Evolutionary conservation across 2,113 vertebrate species (phyloP).

Genomic region (Forbesichthys agassizii): DNA sequence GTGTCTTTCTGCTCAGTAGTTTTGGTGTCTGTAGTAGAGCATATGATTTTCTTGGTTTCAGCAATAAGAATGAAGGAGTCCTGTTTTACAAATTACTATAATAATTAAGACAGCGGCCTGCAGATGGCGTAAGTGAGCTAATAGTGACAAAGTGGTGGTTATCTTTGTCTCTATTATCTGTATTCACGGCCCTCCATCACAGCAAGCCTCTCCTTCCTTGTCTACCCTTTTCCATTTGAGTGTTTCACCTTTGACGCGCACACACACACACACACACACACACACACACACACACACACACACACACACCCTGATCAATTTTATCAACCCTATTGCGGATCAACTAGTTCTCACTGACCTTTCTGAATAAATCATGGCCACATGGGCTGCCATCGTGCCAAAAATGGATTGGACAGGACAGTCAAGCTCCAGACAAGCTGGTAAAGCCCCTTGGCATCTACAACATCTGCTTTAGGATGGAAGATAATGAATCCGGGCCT

Average conservation of each 20-base stretch:
- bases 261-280: background rate
- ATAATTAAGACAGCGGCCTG: background rate
- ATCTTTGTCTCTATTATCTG: conserved; percentile 1
- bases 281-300: background rate
- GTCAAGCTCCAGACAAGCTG: background rate
- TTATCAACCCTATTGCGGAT: conserved; percentile 22
- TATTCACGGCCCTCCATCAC: background rate
- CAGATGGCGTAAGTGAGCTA: conserved; percentile 8
- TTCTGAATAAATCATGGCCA: conserved; percentile 25
- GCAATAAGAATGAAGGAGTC: too few relatives aligned
- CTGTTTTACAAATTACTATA: background rate
- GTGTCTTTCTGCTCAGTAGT: too few relatives aligned
- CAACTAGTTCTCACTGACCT: background rate
- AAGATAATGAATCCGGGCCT: conserved; percentile 4
- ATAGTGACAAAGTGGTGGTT: background rate
- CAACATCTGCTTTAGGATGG: background rate
- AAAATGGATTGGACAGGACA: background rate
- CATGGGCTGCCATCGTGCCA: background rate
- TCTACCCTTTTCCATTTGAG: background rate
- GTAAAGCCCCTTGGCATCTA: background rate
- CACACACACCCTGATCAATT: conserved; percentile 12
- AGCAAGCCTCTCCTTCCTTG: background rate
- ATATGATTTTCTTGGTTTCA: too few relatives aligned
- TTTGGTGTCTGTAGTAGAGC: too few relatives aligned
- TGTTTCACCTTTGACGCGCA: background rate